These are phyloP conservation scores for Grus americana DNA, from an alignment of 2,113 vertebrate species.

Conservation along the genomic window DNA sequence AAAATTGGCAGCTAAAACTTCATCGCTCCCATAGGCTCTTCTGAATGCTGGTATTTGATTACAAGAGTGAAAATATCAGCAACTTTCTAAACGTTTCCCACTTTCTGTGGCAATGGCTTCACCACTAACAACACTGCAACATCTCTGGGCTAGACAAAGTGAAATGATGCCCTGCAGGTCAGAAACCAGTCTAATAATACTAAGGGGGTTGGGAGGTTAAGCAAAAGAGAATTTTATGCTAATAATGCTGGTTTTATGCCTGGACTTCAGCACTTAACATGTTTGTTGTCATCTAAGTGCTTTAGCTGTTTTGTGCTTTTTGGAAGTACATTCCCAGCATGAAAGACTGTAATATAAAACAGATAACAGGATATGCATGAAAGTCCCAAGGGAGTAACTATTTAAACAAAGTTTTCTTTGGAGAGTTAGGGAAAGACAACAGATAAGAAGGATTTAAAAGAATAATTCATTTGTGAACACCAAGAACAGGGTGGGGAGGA, in stretches of 20 bases:
- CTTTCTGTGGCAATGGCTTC: not conserved
- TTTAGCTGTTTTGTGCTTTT: slow-evolving; percentile 17
- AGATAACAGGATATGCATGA: slow-evolving; percentile 52
- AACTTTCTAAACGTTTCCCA: not conserved
- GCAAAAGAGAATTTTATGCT: not conserved
- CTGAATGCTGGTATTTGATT: not conserved
- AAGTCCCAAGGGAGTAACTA: slow-evolving; percentile 42
- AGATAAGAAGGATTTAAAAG: slow-evolving; percentile 28
- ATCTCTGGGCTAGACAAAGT: not conserved
- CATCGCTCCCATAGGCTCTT: not conserved
- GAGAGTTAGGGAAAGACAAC: not conserved
- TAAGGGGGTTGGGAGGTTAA: not conserved
- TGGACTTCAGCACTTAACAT: not conserved
- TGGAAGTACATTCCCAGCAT: slow-evolving; percentile 48
- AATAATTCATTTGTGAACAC: not conserved
- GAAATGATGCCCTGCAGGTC: not conserved
- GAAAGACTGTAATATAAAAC: slow-evolving; percentile 26
- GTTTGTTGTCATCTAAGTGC: not conserved
- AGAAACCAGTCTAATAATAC: not conserved
- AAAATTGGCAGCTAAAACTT: slow-evolving; percentile 16
- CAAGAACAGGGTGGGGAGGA: not conserved
- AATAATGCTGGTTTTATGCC: not conserved
- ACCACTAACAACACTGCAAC: not conserved
- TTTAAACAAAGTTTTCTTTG: slow-evolving; percentile 56
- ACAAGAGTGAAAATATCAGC: not conserved